Base-by-base conservation (phyloP, 2,113 vertebrate species). In the Pyrgilauda ruficollis region DNA sequence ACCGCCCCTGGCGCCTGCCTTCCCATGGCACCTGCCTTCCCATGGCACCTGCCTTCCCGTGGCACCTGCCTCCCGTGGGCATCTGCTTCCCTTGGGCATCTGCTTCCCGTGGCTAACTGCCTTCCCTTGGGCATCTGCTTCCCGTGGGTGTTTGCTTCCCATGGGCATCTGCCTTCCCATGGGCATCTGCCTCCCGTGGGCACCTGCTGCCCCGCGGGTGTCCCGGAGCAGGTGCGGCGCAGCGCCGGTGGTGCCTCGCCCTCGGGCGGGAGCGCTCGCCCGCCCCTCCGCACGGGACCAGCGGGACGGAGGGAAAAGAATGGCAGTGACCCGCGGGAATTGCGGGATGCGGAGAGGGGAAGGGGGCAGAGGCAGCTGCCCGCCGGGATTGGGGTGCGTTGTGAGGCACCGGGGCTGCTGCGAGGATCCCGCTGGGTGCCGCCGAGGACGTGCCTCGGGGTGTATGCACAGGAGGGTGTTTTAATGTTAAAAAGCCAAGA, bases 81-180 rank as follows among this genome's bases (percentile, higher is more conserved):
- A 41, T 6, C 41, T 41, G 12, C 28, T 3, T 43, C 22, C 66
- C 20, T 4, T 20, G 44, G 43, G 74, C 31, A 21, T 3, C 39
- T 64, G 13, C 41, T 7, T 7, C 13, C 41, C 41, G 30, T n/a
- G 43, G 19, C 35, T 28, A 15, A 4, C 21, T 22, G 18, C 31
- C 7, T 23, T 31, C 22, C 23, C 7, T 23, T 22, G 43, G 41
- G 11, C 24, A 28, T 2, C 33, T 35, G 33, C 16, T 11, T 4
- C 5, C 43, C 23, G 10, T 2, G 52, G 63, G n/a, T 28, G 27
- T 1, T 43, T 56, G 10, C n/a, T 15, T 18, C 0, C 43, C 7
- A 39, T 28, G 39, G 69, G 10, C n/a, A 39, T 1, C 43, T 56
- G 6, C 52, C 19, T 14, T 16, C 3, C 43, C 7, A 16, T 37